Evolutionary conservation across 2,888 invertebrate genomes (phyloP), one percentile per base, ranked within the genome.

Genomic region (Epinotia nisella): DNA sequence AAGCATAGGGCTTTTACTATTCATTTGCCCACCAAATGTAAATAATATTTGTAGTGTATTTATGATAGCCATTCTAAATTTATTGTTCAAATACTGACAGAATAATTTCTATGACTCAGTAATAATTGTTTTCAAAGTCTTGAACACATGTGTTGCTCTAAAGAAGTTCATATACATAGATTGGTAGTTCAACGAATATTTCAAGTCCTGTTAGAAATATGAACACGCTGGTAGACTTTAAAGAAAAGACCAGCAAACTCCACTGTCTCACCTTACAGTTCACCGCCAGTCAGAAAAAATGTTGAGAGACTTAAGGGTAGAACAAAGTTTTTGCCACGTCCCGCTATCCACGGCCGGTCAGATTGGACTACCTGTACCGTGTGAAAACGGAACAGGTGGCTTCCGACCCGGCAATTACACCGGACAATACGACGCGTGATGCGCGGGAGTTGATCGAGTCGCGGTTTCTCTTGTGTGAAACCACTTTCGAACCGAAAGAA

Each of bases 381-480:
- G 93, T 93, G 93, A 93, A 93, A 89, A 89, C 85, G 80, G 87
- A 91, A 93, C 93, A 93, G 93, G 93, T 92, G 93, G 81, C 87
- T 86, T 83, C 81, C 86, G 86, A 83, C 81, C 84, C 81, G 82
- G 86, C 91, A 92, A 92, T 91, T 91, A 91, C 87, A 85, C 77
- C 83, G 89, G 88, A 90, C 90, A 90, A 90, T 87, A 77, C 80
- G 83, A 81, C 85, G 86, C 86, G 88, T 88, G 88, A 86, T 88
- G 88, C 87, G 89, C 89, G 81, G 84, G 89, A 88, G 88, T 89
- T 78, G 82, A 83, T 80, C 56, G 73, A 73, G 75, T 80, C 81
- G 84, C 83, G 84, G 82, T 83, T 83, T 75, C 75, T 78, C 71
- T 75, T 74, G 71, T 74, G 74, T 76, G 76, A 76, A 75, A 69